A percentile compares a stretch with the other conserved stretches of the same genome.
Conservation (phyloP, 1,140 invertebrate species). For the Batillaria attramentaria region DNA sequence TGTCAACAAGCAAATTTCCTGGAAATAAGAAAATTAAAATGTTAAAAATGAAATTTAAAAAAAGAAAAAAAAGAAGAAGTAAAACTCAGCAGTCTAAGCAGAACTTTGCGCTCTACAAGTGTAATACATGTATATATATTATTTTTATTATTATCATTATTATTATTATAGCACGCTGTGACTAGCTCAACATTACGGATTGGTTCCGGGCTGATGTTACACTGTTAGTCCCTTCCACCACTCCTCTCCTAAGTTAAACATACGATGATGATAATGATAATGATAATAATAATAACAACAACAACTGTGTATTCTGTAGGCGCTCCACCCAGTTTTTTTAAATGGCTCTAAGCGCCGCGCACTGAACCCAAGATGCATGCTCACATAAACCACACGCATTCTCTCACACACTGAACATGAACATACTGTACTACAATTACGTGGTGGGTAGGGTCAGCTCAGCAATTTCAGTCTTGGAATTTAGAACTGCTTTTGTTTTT, state of each 20-base stretch:
- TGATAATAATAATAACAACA: neutral
- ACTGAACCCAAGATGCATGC: no score
- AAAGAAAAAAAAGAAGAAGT: neutral
- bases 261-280: neutral
- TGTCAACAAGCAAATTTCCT: conserved; percentile 78
- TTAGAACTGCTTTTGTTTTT: neutral
- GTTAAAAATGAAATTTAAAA: neutral
- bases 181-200: no score
- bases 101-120: neutral
- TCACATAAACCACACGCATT: no score
- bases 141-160: no score
- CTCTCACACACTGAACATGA: neutral
- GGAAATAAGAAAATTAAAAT: conserved; percentile 5
- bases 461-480: no score
- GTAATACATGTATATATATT: neutral
- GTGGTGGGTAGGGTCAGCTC: no score
- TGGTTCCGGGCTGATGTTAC: neutral
- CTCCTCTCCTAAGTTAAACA: neutral
- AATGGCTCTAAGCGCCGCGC: no score
- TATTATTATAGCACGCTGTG: no score
- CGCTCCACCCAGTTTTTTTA: no score
- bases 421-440: no score
- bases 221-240: neutral
- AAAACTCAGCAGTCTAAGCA: neutral
- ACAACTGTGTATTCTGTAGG: no score